Percentiles rank a stretch among this genome's conserved stretches.
Evolutionary conservation across 1,140 invertebrate species (phyloP).

Genomic region (Tetranychus urticae): DNA sequence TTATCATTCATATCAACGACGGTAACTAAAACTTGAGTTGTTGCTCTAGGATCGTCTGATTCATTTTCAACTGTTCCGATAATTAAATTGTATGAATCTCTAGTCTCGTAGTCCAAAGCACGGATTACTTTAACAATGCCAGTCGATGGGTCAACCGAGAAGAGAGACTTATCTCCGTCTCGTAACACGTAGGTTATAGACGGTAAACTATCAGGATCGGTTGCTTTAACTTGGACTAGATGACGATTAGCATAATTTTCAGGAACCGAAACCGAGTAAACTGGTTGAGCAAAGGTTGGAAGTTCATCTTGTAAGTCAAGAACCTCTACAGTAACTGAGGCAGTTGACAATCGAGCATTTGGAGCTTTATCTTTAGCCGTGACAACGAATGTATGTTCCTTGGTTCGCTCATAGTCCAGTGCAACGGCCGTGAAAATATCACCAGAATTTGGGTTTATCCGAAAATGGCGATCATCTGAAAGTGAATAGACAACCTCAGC

Average conservation of each 20-base stretch:
- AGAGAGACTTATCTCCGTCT: conserved; percentile 50
- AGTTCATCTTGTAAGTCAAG: conserved; percentile 57
- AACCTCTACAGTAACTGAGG: conserved; percentile 53
- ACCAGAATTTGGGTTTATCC: neutral
- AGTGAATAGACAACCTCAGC: conserved; percentile 34
- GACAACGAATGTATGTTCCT: conserved; percentile 38
- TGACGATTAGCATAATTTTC: conserved; percentile 53
- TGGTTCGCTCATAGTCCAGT: conserved; percentile 59
- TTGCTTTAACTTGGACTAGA: conserved; percentile 37
- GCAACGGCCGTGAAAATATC: conserved; percentile 23
- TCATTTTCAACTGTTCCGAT: conserved; percentile 56
- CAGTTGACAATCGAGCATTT: conserved; percentile 57
- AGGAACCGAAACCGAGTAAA: conserved; percentile 48
- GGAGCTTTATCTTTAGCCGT: conserved; percentile 63
- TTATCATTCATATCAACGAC: conserved; percentile 33
- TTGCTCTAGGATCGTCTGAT: conserved; percentile 30
- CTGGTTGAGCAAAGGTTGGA: conserved; percentile 43
- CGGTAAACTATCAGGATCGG: conserved; percentile 15
- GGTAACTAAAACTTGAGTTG: conserved; percentile 43
- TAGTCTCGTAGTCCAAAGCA: conserved; percentile 50
- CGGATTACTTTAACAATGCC: conserved; percentile 47
- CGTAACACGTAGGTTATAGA: conserved; percentile 57
- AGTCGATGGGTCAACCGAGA: conserved; percentile 48
- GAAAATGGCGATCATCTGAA: conserved; percentile 23
- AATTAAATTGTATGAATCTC: conserved; percentile 41